phyloP scores from a whole-genome alignment of 2,888 invertebrate species.

The Rhamnusium bicolor region DNA sequence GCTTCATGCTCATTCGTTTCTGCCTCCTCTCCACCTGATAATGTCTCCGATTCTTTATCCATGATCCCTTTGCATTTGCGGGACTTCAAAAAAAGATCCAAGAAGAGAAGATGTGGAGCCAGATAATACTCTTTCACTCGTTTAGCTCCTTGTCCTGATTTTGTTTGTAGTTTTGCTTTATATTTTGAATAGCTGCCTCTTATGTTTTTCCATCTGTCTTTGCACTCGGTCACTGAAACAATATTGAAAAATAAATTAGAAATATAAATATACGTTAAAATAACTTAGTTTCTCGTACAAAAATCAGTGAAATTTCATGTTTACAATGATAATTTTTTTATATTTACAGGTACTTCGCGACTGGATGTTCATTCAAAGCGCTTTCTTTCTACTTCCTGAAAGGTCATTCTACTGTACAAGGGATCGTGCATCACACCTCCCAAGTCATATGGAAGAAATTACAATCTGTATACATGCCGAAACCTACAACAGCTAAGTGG shows the following conservation, averaged over 20 bases:
- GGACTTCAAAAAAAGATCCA: constrained; percentile 10
- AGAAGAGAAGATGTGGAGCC: constrained; percentile 10
- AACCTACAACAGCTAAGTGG: constrained; percentile 5
- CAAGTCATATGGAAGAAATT: constrained; percentile 18
- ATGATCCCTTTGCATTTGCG: constrained; percentile 15
- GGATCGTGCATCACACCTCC: constrained; percentile 12
- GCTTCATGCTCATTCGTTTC: not conserved
- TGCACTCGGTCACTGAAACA: constrained; percentile 15
- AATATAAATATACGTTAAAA: not conserved
- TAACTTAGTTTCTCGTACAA: not conserved
- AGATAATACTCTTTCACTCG: constrained; percentile 9
- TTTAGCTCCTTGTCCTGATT: constrained; percentile 3
- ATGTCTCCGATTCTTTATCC: not conserved
- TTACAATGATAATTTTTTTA: not conserved
- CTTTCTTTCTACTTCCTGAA: constrained; percentile 1
- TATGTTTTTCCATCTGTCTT: constrained; percentile 13
- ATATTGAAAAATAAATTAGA: not conserved
- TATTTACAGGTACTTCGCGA: constrained; percentile 1
- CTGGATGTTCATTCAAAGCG: not conserved
- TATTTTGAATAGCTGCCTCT: constrained; percentile 15
- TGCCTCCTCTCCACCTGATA: not conserved
- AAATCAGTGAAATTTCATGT: not conserved
- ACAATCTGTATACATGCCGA: constrained; percentile 11
- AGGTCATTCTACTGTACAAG: constrained; percentile 7
- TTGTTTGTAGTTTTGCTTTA: constrained; percentile 12